Evolutionary conservation across 92 coral and sea anemone species (phyloP), one percentile per base, ranked within the genome.

Genomic region (Scolanthus callimorphus): DNA sequence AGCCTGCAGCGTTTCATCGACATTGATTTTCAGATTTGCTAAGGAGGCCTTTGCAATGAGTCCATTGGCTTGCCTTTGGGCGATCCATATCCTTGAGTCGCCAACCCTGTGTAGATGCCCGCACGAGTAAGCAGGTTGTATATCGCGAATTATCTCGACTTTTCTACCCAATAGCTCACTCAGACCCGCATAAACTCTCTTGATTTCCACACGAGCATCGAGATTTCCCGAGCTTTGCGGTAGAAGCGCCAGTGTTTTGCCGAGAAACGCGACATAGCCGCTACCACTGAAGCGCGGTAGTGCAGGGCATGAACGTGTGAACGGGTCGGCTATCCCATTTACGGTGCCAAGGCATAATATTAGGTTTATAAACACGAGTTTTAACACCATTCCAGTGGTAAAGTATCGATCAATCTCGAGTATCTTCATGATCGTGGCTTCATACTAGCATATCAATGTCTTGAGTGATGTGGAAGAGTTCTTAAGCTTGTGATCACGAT

Each of bases 71-170:
- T 88, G 89, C 44, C 96, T 84, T 63, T 77, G 73, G 27, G 75
- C 80, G 11, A 94, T 67, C 95, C 95, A 94, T 15, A 94, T 55
- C 58, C 94, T 53, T 34, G 62, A 30, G 50, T 94, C 96, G 4
- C 96, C 96, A 27, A 81, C 62, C 55, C 70, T 65, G 41, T 84
- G 94, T 27, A 49, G 74, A 62, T 84, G 85, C 0, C 96, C 90
- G 48, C 99, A 94, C 29, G 90, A 72, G 10, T 61, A 30, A 10
- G 96, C 85, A 28, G 64, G 51, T 29, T 83, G 85, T 1, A 88
- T 48, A 10, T 76, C 62, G 31, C 69, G 69, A n/a, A 88, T 47
- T 6, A 70, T 39, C 29, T 76, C 55, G 25, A 55, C 55, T 46
- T 46, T 46, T 10, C 17, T 19, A 25, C 50, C 63, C 0, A 58